Conservation (phyloP, 2,888 invertebrate species). For the Acanthopleura granulata region DNA sequence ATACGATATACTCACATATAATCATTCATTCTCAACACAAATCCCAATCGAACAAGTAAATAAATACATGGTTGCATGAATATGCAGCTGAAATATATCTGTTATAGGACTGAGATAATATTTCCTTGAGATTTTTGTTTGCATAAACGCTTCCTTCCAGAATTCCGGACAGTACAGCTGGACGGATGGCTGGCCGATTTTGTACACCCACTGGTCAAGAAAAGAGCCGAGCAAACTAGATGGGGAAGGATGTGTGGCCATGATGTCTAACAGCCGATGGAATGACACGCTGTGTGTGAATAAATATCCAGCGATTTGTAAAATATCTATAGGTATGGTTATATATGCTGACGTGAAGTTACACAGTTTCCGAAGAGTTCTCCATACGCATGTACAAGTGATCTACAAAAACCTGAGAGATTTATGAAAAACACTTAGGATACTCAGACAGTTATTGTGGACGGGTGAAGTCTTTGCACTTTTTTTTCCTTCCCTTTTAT, state of each 20-base stretch:
- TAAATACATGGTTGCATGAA: neutral
- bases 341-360: too few species aligned
- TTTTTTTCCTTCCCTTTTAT: too few species aligned
- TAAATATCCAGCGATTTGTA: constrained; percentile 8
- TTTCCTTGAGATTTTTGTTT: neutral
- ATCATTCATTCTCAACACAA: too few species aligned
- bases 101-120: neutral
- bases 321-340: neutral
- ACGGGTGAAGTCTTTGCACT: too few species aligned
- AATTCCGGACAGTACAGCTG: neutral
- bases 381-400: too few species aligned
- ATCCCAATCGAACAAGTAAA: neutral
- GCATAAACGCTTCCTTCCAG: neutral
- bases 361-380: too few species aligned
- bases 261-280: neutral
- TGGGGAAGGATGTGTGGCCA: constrained; percentile 12
- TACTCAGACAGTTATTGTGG: too few species aligned
- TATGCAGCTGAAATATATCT: neutral
- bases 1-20: too few species aligned
- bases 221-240: constrained; percentile 7
- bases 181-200: constrained; percentile 15
- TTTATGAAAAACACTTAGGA: too few species aligned
- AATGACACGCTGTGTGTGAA: neutral
- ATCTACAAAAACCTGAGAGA: too few species aligned
- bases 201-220: neutral